These are phyloP conservation scores for Drosophila jambulina DNA, from an alignment of 1,140 invertebrate genomes.

Conservation along the genomic window DNA sequence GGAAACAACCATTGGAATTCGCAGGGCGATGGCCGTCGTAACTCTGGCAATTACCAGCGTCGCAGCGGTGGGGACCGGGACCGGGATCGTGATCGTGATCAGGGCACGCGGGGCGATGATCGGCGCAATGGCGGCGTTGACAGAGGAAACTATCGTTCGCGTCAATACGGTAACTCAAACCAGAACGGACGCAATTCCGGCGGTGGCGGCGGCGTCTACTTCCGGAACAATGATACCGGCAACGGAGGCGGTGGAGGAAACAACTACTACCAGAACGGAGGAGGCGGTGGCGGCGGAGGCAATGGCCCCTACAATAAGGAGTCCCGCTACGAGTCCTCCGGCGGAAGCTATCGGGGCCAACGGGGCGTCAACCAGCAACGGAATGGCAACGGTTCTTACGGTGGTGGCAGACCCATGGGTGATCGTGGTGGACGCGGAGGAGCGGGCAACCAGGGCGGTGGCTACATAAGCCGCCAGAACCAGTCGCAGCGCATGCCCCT, in stretches of 20 bases:
- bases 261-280: conserved; percentile 66
- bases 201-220: conserved; percentile 69
- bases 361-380: conserved; percentile 69
- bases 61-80: conserved; percentile 51
- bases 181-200: conserved; percentile 72
- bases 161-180: conserved; percentile 73
- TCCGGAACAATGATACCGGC: conserved; percentile 79
- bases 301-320: conserved; percentile 66
- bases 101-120: conserved; percentile 60
- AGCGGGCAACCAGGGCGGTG: conserved; percentile 45
- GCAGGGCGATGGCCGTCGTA: conserved; percentile 67
- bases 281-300: conserved; percentile 48
- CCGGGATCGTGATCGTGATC: conserved; percentile 31
- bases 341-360: conserved; percentile 69
- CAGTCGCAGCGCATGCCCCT: conserved; percentile 70
- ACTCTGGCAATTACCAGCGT: conserved; percentile 71
- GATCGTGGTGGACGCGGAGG: conserved; percentile 61
- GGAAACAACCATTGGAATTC: conserved; percentile 76
- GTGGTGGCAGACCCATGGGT: conserved; percentile 60
- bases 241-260: conserved; percentile 42
- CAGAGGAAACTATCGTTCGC: conserved; percentile 66
- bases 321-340: conserved; percentile 72
- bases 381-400: conserved; percentile 66
- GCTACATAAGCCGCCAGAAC: conserved; percentile 76
- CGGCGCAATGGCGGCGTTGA: conserved; percentile 51